phyloP scores from a whole-genome alignment of 2,113 vertebrate species.

The Trematocara macrostoma region DNA sequence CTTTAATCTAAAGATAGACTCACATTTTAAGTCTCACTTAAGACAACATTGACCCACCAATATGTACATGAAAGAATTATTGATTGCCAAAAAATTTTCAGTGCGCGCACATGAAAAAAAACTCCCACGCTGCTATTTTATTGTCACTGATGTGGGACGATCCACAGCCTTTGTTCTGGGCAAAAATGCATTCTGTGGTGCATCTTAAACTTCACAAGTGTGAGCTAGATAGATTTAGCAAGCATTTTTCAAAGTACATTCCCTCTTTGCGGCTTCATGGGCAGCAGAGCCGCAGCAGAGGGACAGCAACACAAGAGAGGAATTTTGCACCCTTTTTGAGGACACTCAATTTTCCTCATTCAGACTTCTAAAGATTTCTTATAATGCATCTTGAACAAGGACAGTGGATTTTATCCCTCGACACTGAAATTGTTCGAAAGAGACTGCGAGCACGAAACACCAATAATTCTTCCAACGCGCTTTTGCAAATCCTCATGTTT shows the following conservation, averaged over 20 bases:
- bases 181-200: background rate
- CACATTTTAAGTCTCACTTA: background rate
- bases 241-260: background rate
- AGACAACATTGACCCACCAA: background rate
- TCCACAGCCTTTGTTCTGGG: background rate
- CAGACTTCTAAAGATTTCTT: background rate
- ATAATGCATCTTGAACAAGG: background rate
- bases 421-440: background rate
- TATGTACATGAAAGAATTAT: background rate
- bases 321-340: background rate
- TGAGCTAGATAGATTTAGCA: background rate
- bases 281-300: background rate
- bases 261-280: background rate
- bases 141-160: background rate
- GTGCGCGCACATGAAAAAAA: background rate
- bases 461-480: background rate
- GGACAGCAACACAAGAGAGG: background rate
- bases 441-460: background rate
- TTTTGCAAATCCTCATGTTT: background rate
- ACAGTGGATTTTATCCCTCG: background rate
- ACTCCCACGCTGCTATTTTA: background rate
- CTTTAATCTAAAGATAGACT: background rate
- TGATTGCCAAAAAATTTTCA: background rate
- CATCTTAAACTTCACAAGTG: background rate
- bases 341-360: background rate